phyloP scores from a whole-genome alignment of 1,140 invertebrate species.

The Drosophila tristis region DNA sequence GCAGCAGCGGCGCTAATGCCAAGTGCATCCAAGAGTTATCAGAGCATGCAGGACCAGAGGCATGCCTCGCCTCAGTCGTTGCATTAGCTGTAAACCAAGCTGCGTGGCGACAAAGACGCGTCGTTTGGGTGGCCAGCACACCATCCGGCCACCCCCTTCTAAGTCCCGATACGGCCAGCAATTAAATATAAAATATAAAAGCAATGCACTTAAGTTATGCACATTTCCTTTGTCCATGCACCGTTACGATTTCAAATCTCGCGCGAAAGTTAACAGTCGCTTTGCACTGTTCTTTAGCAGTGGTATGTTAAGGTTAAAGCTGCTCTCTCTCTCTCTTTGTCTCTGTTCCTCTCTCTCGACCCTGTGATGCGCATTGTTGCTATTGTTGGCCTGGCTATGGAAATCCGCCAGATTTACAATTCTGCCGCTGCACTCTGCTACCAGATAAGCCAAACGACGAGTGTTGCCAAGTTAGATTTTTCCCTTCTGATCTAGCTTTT shows the following conservation, averaged over 20 bases:
- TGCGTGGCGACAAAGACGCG: constrained; percentile 61
- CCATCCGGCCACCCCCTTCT: no score
- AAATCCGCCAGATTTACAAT: no score
- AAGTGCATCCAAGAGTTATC: constrained; percentile 55
- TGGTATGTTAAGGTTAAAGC: background rate
- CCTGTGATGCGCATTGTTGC: background rate
- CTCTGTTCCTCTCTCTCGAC: background rate
- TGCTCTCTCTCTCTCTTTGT: background rate
- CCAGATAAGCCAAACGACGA: no score
- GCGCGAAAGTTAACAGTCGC: constrained; percentile 65
- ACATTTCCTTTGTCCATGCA: constrained; percentile 77
- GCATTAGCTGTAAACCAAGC: constrained; percentile 63
- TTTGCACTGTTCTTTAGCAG: constrained; percentile 18
- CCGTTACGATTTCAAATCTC: constrained; percentile 67
- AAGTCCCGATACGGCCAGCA: constrained; percentile 38
- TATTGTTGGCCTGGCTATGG: no score
- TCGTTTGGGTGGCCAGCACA: constrained; percentile 43
- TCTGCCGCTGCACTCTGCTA: no score
- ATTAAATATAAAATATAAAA: constrained; percentile 54
- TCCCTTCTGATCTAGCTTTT: background rate
- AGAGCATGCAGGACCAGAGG: constrained; percentile 37
- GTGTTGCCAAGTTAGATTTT: no score
- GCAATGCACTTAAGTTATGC: constrained; percentile 79
- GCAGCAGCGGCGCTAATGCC: constrained; percentile 34
- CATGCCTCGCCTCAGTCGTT: constrained; percentile 36